Percentiles rank a stretch among this genome's conserved stretches.
phyloP scores from a whole-genome alignment of 2,113 vertebrate genomes.

The Marmota flaviventris region DNA sequence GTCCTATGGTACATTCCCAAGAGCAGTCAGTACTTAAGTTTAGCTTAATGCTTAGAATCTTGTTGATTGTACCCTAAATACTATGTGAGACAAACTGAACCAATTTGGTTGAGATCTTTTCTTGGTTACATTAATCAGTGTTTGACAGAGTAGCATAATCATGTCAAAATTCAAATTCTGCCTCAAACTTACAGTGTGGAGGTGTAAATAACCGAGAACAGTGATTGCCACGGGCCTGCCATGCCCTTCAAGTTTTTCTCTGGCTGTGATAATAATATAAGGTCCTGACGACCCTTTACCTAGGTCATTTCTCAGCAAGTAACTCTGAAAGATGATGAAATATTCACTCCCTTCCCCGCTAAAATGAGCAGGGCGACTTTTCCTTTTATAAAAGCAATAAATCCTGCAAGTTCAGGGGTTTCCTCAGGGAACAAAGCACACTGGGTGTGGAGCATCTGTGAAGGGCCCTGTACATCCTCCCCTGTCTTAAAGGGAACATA shows the following conservation, averaged over 20 bases:
- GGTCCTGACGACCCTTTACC: not conserved
- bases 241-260: not conserved
- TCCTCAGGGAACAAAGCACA: not conserved
- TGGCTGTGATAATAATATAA: not conserved
- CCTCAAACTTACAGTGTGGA: not conserved
- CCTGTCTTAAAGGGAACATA: not conserved
- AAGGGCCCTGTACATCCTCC: not conserved
- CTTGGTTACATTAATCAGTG: not conserved
- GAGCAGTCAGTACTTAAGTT: not conserved
- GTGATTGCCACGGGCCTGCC: not conserved
- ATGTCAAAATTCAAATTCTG: not conserved
- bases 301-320: not conserved
- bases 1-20: not conserved
- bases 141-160: not conserved
- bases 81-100: not conserved
- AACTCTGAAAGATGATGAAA: not conserved
- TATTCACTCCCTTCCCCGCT: not conserved
- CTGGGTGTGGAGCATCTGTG: not conserved
- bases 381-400: not conserved
- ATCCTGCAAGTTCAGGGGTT: not conserved
- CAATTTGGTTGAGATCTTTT: not conserved
- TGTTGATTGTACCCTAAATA: not conserved
- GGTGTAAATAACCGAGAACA: not conserved
- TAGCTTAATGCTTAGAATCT: not conserved
- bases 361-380: not conserved